Evolutionary conservation across 2,888 invertebrate genomes (phyloP).

Genomic region (Andrena praecox): DNA sequence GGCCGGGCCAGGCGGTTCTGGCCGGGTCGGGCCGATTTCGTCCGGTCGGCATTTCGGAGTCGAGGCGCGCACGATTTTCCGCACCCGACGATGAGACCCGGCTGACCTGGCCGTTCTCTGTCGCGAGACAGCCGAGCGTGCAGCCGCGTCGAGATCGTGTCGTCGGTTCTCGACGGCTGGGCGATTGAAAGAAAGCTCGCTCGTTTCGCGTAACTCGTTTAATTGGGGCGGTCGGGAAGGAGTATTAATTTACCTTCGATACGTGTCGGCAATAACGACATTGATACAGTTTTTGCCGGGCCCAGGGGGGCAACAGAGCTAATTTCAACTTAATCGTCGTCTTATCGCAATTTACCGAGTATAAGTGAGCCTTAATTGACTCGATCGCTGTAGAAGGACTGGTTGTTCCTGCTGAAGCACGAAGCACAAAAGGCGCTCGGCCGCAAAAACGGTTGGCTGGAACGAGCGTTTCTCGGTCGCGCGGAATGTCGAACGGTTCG

Average conservation of each 20-base stretch:
- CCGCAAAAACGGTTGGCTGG: conserved; percentile 41
- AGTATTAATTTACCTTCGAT: conserved; percentile 67
- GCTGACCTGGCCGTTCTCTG: neutral
- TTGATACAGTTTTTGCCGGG: conserved; percentile 63
- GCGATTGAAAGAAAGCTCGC: conserved; percentile 22
- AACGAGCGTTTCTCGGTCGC: conserved; percentile 54
- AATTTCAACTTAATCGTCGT: conserved; percentile 72
- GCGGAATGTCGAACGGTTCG: conserved; percentile 58
- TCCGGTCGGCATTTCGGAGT: neutral
- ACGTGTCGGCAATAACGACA: conserved; percentile 72
- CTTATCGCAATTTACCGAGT: conserved; percentile 72
- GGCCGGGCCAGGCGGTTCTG: conserved; percentile 33
- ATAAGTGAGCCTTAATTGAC: conserved; percentile 72
- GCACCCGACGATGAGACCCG: no score
- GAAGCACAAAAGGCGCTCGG: conserved; percentile 65
- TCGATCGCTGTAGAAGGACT: conserved; percentile 67
- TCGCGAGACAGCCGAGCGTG: neutral
- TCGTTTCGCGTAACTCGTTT: conserved; percentile 55
- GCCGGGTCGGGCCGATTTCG: no score
- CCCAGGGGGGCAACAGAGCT: conserved; percentile 47
- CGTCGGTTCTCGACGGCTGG: neutral
- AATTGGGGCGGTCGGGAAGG: conserved; percentile 60
- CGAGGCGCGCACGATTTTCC: neutral
- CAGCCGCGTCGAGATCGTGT: neutral
- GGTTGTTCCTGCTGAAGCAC: conserved; percentile 56